Evolutionary conservation across 2,888 invertebrate species (phyloP).

Genomic region (Brenthis daphne): DNA sequence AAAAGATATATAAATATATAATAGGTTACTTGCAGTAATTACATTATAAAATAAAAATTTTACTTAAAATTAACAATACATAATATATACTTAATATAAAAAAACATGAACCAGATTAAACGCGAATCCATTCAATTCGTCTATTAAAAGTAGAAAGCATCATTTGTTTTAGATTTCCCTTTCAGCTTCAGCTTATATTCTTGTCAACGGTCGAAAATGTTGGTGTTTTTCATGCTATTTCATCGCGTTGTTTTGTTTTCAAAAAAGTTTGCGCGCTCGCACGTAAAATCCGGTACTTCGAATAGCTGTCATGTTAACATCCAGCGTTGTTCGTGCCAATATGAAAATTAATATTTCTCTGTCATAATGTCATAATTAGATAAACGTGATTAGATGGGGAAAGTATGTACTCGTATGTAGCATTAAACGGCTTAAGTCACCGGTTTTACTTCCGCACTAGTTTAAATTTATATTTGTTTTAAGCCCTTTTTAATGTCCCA

Average conservation of each 20-base stretch:
- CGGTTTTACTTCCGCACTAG: too few species aligned
- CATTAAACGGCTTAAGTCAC: too few species aligned
- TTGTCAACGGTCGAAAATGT: constrained; percentile 35
- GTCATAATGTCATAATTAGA: too few species aligned
- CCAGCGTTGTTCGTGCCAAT: background rate
- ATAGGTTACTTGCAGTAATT: too few species aligned
- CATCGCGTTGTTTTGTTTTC: constrained; percentile 47
- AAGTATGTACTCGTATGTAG: too few species aligned
- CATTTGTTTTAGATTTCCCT: constrained; percentile 37
- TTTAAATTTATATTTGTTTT: too few species aligned
- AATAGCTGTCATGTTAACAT: constrained; percentile 12
- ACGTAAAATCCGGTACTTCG: constrained; percentile 33
- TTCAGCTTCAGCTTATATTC: constrained; percentile 28
- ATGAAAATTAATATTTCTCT: background rate
- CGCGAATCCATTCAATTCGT: constrained; percentile 17
- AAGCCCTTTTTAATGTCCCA: too few species aligned
- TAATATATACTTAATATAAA: background rate
- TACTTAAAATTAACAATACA: too few species aligned
- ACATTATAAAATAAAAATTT: too few species aligned
- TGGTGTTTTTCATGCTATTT: constrained; percentile 53
- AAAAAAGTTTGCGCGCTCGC: constrained; percentile 50
- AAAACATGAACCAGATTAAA: constrained; percentile 9
- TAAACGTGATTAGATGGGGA: too few species aligned
- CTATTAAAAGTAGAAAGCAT: constrained; percentile 33
- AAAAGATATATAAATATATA: too few species aligned